Evolutionary conservation across 35 echinoderm and acorn worm species (phyloP), one percentile per base, ranked within the genome.

Genomic region (Apostichopus japonicus): DNA sequence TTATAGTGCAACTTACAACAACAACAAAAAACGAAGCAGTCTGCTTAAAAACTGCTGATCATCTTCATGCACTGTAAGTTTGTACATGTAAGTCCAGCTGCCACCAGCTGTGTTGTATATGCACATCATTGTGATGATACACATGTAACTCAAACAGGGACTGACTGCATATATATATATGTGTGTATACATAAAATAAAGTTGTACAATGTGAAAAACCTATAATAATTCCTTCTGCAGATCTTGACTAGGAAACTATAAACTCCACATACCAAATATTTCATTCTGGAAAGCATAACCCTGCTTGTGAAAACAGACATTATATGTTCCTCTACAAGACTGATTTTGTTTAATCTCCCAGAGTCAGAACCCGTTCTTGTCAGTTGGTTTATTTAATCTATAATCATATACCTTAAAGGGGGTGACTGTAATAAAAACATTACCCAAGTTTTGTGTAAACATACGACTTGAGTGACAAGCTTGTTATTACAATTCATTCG

Each of bases 381-480:
- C 71, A 75, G 11, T n/a, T 75, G 71, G 71, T 75, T 75, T 75
- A 75, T 75, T 75, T 75, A 75, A 75, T 75, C 71, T 75, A n/a
- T 21, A 75, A 75, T 75, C 71, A 75, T 75, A 75, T 6, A 23
- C 17, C 71, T 23, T 75, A 75, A 75, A 23, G 71, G 71, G 71
- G 71, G 71, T 75, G 71, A 75, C 71, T 23, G 71, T 75, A 75
- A 75, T 75, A n/a, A 75, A 75, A 75, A 75, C 71, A 75, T 75
- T 75, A 75, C 2, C 17, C 21, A 75, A 75, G 71, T 75, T 61
- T 75, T 75, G 71, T 75, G 71, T 75, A 75, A 75, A 75, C 71
- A 75, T 75, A n/a, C 17, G 0, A 1, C 5, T 75, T 75, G 71
- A 75, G 71, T 75, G 71, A 75, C 71, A 75, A 23, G 71, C 17